These are phyloP conservation scores for Polymixis lichenea DNA, from an alignment of 2,888 invertebrate species.

Conservation along the genomic window DNA sequence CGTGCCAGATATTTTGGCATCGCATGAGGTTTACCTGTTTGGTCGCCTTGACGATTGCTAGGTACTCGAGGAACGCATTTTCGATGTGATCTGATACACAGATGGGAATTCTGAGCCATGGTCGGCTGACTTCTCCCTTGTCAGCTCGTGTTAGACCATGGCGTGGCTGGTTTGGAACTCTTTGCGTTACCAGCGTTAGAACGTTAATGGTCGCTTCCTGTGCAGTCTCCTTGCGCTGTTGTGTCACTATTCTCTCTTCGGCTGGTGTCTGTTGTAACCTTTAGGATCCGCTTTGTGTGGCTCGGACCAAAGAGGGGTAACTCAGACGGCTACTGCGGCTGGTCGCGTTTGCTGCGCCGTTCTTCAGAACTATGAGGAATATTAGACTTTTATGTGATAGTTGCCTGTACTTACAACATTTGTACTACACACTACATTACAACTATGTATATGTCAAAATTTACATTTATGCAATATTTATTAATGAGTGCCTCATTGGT, in stretches of 20 bases:
- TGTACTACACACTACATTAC: neutral
- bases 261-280: constrained; percentile 11
- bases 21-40: constrained; percentile 22
- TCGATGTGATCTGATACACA: constrained; percentile 26
- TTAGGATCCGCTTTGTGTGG: neutral
- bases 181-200: too few relatives aligned
- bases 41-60: constrained; percentile 33
- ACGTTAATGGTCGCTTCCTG: neutral
- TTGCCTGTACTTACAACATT: neutral
- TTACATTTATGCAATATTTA: neutral
- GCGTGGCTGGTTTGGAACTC: neutral
- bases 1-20: constrained; percentile 24
- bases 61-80: constrained; percentile 37
- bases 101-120: neutral
- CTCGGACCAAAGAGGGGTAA: constrained; percentile 6
- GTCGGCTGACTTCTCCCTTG: constrained; percentile 29
- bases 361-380: constrained; percentile 33
- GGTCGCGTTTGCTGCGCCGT: constrained; percentile 4
- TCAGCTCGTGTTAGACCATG: constrained; percentile 38
- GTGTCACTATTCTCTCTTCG: constrained; percentile 3
- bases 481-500: neutral
- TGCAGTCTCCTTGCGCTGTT: neutral
- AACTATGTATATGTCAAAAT: too few relatives aligned
- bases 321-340: neutral
- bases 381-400: constrained; percentile 24